Evolutionary conservation across 2,888 invertebrate species (phyloP), one percentile per base, ranked within the genome.

Genomic region (Choreutis nemorana): DNA sequence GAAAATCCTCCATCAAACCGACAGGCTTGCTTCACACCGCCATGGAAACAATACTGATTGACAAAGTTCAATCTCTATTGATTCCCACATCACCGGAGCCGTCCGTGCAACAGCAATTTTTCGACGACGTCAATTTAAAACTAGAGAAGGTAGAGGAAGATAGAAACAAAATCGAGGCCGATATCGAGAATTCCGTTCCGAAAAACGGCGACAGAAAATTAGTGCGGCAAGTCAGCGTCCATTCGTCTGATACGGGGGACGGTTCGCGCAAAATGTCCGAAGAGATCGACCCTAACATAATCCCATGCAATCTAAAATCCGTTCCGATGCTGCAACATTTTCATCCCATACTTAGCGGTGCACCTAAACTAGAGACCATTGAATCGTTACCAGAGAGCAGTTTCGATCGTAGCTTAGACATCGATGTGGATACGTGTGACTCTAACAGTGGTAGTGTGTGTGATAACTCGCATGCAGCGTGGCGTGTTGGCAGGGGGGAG

Each of bases 391-490:
- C 71, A 14, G 73, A 72, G 41, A 59, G 50, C 44, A 61, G 63
- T 53, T 37, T 66, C 41, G 66, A 68, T 40, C 55, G 46, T 39
- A 38, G 48, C 15, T 60, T 66, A 33, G 64, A 60, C 44, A 45
- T 70, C 59, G 72, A 73, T 39, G 54, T n/a, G n/a, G n/a, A n/a
- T n/a, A n/a, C 35, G 44, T 40, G 44, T 41, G 50, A 55, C 34
- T 62, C 66, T 77, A 75, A 75, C 75, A 57, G 48, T 45, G 62
- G 56, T 68, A 75, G 73, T 66, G 75, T 73, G 75, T 75, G 77
- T 75, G 64, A 56, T 78, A 73, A 78, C 77, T 68, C 66, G 78
- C 78, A 78, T 78, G 78, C 78, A 61, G 78, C 62, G 73, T 77
- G 78, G 64, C 55, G 49, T 75, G 61, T 61, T 61, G 65, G 59